Conservation (phyloP, 1,140 invertebrate species). For the Papilio aristodemus region DNA sequence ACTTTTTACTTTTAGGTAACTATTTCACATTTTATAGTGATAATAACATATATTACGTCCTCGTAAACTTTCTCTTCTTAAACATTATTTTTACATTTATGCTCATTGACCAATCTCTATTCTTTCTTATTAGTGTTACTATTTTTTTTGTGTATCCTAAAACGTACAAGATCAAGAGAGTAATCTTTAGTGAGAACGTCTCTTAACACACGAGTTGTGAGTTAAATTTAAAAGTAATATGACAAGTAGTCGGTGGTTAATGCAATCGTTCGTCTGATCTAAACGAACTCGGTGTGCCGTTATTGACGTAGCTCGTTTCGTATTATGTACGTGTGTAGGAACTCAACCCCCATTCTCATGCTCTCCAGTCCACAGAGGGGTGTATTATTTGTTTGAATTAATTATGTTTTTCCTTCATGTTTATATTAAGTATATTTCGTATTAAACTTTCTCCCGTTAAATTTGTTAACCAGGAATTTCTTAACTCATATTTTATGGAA, state of each 20-base stretch:
- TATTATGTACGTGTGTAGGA: slow-evolving; percentile 48
- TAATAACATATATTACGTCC: slow-evolving; percentile 66
- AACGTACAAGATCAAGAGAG: not conserved
- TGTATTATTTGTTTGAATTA: slow-evolving; percentile 66
- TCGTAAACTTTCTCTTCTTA: slow-evolving; percentile 47
- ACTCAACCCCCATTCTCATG: slow-evolving; percentile 58
- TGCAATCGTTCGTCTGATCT: slow-evolving; percentile 59
- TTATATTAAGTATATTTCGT: slow-evolving; percentile 39
- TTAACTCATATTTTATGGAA: slow-evolving; percentile 8
- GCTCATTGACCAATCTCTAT: not conserved
- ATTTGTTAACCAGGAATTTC: slow-evolving; percentile 31
- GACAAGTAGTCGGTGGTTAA: slow-evolving; percentile 38
- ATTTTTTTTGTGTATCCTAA: not conserved
- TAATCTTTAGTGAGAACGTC: not conserved
- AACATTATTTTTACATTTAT: slow-evolving; percentile 34
- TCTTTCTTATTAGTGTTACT: slow-evolving; percentile 9
- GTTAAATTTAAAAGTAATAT: slow-evolving; percentile 2
- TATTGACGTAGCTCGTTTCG: slow-evolving; percentile 64
- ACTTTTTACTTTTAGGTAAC: slow-evolving; percentile 80
- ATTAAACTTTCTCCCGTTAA: slow-evolving; percentile 32
- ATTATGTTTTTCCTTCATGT: slow-evolving; percentile 58
- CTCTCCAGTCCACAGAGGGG: slow-evolving; percentile 60
- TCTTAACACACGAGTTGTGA: not conserved
- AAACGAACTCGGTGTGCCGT: slow-evolving; percentile 53
- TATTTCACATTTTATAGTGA: slow-evolving; percentile 77